Evolutionary conservation across 2,888 invertebrate species (phyloP).

Genomic region (Piscicola geometra): DNA sequence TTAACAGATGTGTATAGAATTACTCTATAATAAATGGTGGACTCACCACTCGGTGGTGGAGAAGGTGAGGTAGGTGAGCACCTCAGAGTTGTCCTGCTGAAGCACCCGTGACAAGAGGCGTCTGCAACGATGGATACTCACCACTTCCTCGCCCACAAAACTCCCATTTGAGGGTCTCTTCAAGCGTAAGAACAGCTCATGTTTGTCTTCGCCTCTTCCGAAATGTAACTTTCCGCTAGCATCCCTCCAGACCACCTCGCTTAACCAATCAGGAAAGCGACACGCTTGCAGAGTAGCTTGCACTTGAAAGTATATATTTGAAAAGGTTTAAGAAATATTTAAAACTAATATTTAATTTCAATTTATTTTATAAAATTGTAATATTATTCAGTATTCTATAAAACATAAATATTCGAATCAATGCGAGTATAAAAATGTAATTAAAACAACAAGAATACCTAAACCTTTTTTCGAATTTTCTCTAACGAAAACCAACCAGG

Average conservation of each 20-base stretch:
- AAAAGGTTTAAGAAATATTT: too few species aligned
- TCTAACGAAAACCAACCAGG: background rate
- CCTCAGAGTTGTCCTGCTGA: background rate
- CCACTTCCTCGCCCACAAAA: background rate
- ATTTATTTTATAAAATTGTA: background rate
- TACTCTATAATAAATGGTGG: background rate
- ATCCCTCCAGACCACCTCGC: constrained; percentile 36
- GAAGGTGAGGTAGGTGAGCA: background rate
- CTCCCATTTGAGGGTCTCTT: background rate
- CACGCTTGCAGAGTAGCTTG: constrained; percentile 10
- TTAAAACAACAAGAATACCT: too few species aligned
- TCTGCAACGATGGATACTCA: background rate
- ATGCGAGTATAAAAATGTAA: too few species aligned
- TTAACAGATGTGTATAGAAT: too few species aligned
- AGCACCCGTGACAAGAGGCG: background rate
- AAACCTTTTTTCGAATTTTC: too few species aligned
- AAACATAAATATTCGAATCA: too few species aligned
- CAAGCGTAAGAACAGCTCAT: background rate
- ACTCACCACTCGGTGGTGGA: constrained; percentile 8
- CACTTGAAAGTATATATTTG: too few species aligned
- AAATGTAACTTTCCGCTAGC: constrained; percentile 25
- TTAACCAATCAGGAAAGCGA: constrained; percentile 38
- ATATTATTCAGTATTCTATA: too few species aligned
- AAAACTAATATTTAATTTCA: background rate
- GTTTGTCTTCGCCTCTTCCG: background rate